These are phyloP conservation scores for Meloidogyne chitwoodi DNA, from an alignment of 1,140 invertebrate genomes.

Conservation along the genomic window DNA sequence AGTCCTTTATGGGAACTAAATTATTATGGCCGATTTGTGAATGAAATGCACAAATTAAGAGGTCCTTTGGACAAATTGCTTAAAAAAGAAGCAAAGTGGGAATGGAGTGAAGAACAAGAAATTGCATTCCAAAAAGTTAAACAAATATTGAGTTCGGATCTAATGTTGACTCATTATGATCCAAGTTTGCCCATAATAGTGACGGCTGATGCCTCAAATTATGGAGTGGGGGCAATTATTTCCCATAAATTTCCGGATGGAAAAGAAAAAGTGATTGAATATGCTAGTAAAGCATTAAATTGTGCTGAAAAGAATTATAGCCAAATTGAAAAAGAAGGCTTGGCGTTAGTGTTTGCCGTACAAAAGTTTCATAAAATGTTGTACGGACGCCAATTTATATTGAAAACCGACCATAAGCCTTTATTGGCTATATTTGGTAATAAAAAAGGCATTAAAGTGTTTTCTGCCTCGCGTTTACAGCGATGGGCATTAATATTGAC, in stretches of 20 bases:
- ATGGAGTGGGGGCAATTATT: conserved; percentile 48
- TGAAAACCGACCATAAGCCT: no score
- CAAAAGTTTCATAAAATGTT: no score
- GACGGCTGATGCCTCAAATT: conserved; percentile 45
- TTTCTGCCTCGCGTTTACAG: no score
- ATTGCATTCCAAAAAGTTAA: conserved; percentile 31
- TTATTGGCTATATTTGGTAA: no score
- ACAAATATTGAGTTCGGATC: conserved; percentile 28
- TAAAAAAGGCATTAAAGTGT: no score
- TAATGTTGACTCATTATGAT: conserved; percentile 40
- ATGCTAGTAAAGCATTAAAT: neutral
- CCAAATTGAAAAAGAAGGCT: conserved; percentile 65
- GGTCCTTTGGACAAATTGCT: conserved; percentile 35
- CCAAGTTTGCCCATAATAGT: conserved; percentile 37
- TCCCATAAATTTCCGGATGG: conserved; percentile 40
- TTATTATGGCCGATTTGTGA: conserved; percentile 39
- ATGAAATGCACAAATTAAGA: conserved; percentile 22
- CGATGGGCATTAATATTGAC: conserved; percentile 24
- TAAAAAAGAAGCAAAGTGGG: conserved; percentile 40
- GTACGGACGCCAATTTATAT: no score
- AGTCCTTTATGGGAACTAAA: conserved; percentile 44
- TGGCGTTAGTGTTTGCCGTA: conserved; percentile 19
- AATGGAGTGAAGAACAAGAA: conserved; percentile 15
- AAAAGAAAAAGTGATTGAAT: conserved; percentile 16
- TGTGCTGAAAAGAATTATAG: conserved; percentile 64